These are phyloP conservation scores for Cheirogaleus major DNA, from an alignment of 2,797 vertebrate genomes.

Conservation along the genomic window DNA sequence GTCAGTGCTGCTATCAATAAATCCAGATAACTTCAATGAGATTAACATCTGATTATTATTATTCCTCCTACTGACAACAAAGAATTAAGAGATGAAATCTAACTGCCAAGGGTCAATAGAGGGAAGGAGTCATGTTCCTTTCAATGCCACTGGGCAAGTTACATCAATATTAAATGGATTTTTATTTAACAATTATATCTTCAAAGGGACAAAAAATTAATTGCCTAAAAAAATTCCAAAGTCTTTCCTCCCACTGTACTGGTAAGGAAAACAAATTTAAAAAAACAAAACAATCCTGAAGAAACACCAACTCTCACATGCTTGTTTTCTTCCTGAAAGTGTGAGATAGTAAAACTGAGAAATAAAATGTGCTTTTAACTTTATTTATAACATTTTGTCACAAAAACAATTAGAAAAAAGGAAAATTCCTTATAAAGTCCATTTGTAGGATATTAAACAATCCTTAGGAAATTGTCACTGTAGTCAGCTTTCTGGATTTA, in stretches of 20 bases:
- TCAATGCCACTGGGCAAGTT: not conserved
- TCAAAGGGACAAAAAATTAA: conserved; percentile 11
- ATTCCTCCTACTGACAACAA: not conserved
- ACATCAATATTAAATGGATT: not conserved
- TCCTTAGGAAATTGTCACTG: not conserved
- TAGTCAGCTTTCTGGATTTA: not conserved
- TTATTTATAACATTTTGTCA: not conserved
- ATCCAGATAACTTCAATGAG: not conserved
- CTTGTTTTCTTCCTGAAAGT: not conserved
- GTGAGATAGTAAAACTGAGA: not conserved
- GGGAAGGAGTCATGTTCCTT: not conserved
- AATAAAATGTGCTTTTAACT: not conserved
- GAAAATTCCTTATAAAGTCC: not conserved
- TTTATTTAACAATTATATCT: conserved; percentile 36
- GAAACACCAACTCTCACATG: not conserved
- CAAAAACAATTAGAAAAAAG: not conserved
- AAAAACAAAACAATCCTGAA: not conserved
- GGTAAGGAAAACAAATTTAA: not conserved
- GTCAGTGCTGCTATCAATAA: not conserved
- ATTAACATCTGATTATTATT: not conserved
- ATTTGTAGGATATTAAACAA: not conserved
- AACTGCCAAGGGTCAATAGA: not conserved
- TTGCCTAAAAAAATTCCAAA: not conserved
- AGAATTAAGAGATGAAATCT: not conserved
- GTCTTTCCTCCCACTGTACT: not conserved